Conservation (phyloP, 2,888 invertebrate genomes). For the Sipha maydis region DNA sequence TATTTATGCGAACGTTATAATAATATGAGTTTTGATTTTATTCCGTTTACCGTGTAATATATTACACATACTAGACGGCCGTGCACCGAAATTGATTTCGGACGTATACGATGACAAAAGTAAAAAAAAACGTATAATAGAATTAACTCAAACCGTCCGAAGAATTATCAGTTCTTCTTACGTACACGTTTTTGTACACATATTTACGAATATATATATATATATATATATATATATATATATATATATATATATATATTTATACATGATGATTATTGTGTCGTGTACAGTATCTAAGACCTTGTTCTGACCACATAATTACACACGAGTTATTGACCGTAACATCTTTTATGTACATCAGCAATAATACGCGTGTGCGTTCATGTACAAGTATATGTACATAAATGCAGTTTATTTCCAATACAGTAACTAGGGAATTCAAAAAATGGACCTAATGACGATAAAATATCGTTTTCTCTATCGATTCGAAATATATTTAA, state of each 20-base stretch:
- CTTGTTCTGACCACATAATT: slow-evolving; percentile 23
- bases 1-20: too few species aligned
- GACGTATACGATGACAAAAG: not conserved
- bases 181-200: too few species aligned
- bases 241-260: not conserved
- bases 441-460: not conserved
- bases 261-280: not conserved
- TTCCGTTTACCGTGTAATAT: too few species aligned
- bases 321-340: slow-evolving; percentile 16
- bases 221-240: too few species aligned
- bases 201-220: too few species aligned
- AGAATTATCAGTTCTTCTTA: not conserved
- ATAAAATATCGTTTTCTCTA: not conserved
- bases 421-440: not conserved
- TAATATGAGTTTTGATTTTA: too few species aligned
- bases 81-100: not conserved
- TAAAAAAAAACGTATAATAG: not conserved
- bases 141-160: not conserved
- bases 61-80: not conserved
- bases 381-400: not conserved
- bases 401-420: not conserved
- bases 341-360: not conserved
- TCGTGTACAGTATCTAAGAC: not conserved
- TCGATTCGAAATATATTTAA: not conserved
- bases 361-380: not conserved